These are phyloP conservation scores for Embiotoca jacksoni DNA, from an alignment of 2,113 vertebrate genomes.

Conservation along the genomic window DNA sequence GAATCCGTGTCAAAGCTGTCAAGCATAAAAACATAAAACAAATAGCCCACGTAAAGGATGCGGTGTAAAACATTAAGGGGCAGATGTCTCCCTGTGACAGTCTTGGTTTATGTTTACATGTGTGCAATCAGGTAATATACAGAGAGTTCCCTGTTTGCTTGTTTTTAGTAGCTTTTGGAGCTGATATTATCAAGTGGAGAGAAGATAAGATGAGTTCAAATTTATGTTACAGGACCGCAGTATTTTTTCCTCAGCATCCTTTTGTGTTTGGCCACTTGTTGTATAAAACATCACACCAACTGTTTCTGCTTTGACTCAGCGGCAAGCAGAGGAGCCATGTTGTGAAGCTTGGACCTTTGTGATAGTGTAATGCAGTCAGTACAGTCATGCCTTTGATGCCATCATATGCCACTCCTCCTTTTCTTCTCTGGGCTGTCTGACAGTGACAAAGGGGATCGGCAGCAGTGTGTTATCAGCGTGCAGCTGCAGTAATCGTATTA, in stretches of 20 bases:
- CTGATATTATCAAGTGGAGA: constrained; percentile 22
- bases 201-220: constrained; percentile 17
- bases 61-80: constrained; percentile 59
- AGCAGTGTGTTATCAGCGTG: constrained; percentile 74
- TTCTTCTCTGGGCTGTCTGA: constrained; percentile 58
- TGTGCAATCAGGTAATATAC: constrained; percentile 31
- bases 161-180: constrained; percentile 9
- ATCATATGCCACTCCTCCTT: constrained; percentile 56
- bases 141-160: neutral
- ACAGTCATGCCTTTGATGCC: constrained; percentile 67
- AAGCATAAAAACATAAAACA: constrained; percentile 70
- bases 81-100: constrained; percentile 20
- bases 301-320: constrained; percentile 23
- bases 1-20: constrained; percentile 75
- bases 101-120: constrained; percentile 52
- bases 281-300: constrained; percentile 24
- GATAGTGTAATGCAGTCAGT: constrained; percentile 48
- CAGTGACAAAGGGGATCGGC: constrained; percentile 72
- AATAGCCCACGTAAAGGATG: constrained; percentile 60
- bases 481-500: constrained; percentile 81
- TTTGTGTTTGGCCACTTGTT: constrained; percentile 28
- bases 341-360: constrained; percentile 36
- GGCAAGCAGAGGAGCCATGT: constrained; percentile 27
- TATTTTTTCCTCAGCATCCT: neutral
- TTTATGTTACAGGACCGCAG: constrained; percentile 1